These are phyloP conservation scores for Tetraneura akinire DNA, from an alignment of 1,140 invertebrate genomes.

Conservation along the genomic window DNA sequence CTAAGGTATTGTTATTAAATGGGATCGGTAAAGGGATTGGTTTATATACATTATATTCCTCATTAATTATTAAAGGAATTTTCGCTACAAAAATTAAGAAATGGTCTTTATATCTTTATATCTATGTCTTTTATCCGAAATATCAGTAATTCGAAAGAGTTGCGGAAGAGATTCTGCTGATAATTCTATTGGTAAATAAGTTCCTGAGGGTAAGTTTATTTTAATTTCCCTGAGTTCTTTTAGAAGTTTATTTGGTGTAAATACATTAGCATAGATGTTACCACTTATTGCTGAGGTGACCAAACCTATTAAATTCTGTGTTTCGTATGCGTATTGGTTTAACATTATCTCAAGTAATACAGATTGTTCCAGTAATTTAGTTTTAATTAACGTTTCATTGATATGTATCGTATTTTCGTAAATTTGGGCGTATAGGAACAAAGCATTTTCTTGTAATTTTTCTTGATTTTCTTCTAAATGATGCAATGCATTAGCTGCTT, in stretches of 20 bases:
- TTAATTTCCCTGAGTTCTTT: not conserved
- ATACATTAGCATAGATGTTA: not conserved
- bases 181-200: constrained; percentile 1
- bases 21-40: not conserved
- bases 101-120: not conserved
- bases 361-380: not conserved
- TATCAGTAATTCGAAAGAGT: constrained; percentile 7
- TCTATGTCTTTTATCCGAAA: too few species aligned
- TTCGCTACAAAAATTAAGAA: not conserved
- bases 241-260: not conserved
- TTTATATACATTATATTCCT: not conserved
- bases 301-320: constrained; percentile 6
- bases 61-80: not conserved
- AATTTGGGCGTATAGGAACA: not conserved
- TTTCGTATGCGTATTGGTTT: not conserved
- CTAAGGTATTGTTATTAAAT: not conserved
- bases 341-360: not conserved
- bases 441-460: not conserved
- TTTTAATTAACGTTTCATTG: constrained; percentile 3
- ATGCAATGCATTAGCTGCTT: not conserved
- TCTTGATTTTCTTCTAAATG: not conserved
- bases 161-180: constrained; percentile 1
- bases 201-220: not conserved
- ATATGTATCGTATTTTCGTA: not conserved
- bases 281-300: not conserved